Percentiles rank a stretch among this genome's conserved stretches.
Evolutionary conservation across 2,797 vertebrate species (phyloP).

Genomic region (Peromyscus eremicus): DNA sequence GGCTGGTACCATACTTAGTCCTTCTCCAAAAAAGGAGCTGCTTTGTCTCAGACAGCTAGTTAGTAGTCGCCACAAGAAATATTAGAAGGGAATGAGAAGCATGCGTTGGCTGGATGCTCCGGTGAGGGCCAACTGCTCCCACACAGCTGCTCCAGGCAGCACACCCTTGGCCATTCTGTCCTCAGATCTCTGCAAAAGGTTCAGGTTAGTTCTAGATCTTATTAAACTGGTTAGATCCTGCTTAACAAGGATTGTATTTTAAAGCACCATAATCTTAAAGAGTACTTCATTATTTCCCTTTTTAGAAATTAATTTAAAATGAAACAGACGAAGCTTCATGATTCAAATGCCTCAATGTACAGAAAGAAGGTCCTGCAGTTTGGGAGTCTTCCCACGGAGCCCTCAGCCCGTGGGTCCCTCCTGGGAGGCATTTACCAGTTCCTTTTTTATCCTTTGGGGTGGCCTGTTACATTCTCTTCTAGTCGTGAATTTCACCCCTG

Average conservation of each 20-base stretch:
- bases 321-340: not conserved
- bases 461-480: not conserved
- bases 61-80: conserved; percentile 49
- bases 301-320: not conserved
- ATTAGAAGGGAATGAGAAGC: not conserved
- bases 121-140: not conserved
- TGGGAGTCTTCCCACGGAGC: not conserved
- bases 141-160: accelerated
- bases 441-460: conserved; percentile 33
- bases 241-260: not conserved
- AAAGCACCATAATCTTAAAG: not conserved
- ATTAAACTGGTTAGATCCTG: not conserved
- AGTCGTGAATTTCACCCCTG: not conserved
- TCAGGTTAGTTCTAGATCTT: not conserved
- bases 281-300: not conserved
- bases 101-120: accelerated
- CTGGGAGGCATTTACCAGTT: conserved; percentile 46
- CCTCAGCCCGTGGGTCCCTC: not conserved
- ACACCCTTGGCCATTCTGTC: accelerated
- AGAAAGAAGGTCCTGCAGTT: not conserved
- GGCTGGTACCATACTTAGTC: conserved; percentile 26
- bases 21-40: conserved; percentile 74
- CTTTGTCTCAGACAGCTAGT: conserved; percentile 48
- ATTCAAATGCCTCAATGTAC: not conserved
- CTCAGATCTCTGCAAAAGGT: not conserved